Evolutionary conservation across 2,797 vertebrate species (phyloP).

Genomic region (Enteromius fasciolatus): DNA sequence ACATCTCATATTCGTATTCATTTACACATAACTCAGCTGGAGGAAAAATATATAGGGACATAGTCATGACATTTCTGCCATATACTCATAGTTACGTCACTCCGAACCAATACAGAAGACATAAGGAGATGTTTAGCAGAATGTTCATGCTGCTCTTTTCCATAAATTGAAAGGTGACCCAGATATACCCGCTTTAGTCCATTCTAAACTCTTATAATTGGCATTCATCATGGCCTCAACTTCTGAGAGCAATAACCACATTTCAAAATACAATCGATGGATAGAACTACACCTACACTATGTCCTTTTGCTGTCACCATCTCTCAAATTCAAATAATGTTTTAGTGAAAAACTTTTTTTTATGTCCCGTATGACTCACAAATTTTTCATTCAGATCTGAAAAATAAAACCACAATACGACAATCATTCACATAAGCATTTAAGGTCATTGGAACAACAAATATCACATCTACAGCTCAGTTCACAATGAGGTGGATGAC

Average conservation of each 20-base stretch:
- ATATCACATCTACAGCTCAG: neutral
- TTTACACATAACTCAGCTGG: neutral
- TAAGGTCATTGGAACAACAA: neutral
- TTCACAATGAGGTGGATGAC: conserved; percentile 11
- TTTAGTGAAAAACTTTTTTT: too few relatives aligned
- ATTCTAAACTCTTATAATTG: neutral
- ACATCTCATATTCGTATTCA: neutral
- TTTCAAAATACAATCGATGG: neutral
- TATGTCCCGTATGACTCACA: neutral
- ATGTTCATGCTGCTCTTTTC: neutral
- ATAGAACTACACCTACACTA: neutral
- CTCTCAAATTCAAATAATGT: too few relatives aligned
- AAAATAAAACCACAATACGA: neutral
- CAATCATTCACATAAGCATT: neutral
- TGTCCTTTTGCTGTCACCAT: neutral
- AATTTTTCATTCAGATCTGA: neutral
- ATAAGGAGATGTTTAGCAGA: neutral
- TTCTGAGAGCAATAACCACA: neutral
- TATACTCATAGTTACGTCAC: neutral
- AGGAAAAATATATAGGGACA: neutral
- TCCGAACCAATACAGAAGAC: neutral
- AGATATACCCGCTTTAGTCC: neutral
- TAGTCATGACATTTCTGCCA: neutral
- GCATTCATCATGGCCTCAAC: neutral
- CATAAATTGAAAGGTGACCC: neutral